Base-by-base conservation (phyloP, 2,113 vertebrate genomes). In the Pagrus major region DNA sequence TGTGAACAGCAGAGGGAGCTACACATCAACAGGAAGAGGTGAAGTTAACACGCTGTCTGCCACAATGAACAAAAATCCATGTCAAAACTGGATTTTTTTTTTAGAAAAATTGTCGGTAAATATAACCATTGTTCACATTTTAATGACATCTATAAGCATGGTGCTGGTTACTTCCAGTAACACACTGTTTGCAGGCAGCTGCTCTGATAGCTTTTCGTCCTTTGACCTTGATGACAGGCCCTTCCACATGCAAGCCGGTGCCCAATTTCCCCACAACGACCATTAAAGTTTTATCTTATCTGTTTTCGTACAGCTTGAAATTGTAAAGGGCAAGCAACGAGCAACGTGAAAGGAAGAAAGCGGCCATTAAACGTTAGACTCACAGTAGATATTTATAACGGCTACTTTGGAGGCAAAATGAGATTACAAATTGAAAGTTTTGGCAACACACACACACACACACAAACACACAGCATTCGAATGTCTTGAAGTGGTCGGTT, bases 1-100 rank as follows among this genome's bases (percentile, higher is more conserved):
- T 44, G 41, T 73, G 75, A 81, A 65, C 90, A 88, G 76, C 84
- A 90, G 91, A 83, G 80, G 90, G 88, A 55, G 91, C 78, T 79
- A 76, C 68, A 66, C 73, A 21, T 76, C 51, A 81, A 33, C 20
- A 54, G 75, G 20, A 69, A 25, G 49, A 65, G 42, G 23, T 37
- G 51, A 71, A 11, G 46, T 69, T 59, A 69, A 61, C 54, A 25
- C 58, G 41, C 71, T 71, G 54, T 63, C 79, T 78, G 74, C 46
- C 64, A 27, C 39, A 65, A 9, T 33, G 23, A 83, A 54, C 5
- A 15, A 49, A 80, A 80, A 44, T 29, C 39, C 41, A 61, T 37
- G 16, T 66, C 3, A 5, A 61, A 61, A 37, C 39, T 58, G 67
- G 60, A 68, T 74, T 25, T 65, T 81, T 63, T 21, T 33, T 5